Evolutionary conservation across 2,113 vertebrate genomes (phyloP), one percentile per base, ranked within the genome.

Genomic region (Phocoena phocoena): DNA sequence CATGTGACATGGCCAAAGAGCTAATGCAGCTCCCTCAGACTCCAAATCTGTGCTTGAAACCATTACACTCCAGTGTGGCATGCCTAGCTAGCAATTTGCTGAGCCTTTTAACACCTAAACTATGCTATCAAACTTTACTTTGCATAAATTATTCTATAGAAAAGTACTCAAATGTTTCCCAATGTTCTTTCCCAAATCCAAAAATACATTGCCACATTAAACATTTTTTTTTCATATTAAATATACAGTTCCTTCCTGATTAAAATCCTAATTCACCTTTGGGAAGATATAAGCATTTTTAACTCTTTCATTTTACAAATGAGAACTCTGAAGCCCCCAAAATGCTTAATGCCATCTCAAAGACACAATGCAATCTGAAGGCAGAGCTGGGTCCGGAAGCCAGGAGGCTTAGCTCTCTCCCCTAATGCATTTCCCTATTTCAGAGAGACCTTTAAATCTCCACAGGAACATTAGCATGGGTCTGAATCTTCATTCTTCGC

Each of bases 121-220:
- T 53, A 53, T 4, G 10, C 36, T 33, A 53, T 12, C 14, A 23
- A 84, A 18, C 33, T 92, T 28, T 63, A 62, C 44, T 83, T 88
- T 90, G 47, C 31, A 50, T 60, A 73, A 25, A 38, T 79, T 60
- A 73, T 41, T 31, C 26, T 53, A 36, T 84, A 2, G 67, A 82
- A 94, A 94, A 58, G 13, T 65, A 92, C 7, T 5, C 18, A 50
- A 62, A 50, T 55, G 23, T 83, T 76, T 74, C 73, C 50, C 58
- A 44, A 26, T 65, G 7, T 95, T 91, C 74, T 92, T 96, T 96
- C 90, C 44, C 71, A 63, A 60, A 85, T 53, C 53, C 85, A 77
- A 92, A 96, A 73, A 36, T 65, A 70, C 70, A 86, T 73, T 67
- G 33, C 26, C 31, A 77, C 23, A 44, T 91, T 41, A 63, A 82